Percentiles rank a stretch among this genome's conserved stretches.
phyloP scores from a whole-genome alignment of 2,888 invertebrate species.

The Alviniconcha strummeri region DNA sequence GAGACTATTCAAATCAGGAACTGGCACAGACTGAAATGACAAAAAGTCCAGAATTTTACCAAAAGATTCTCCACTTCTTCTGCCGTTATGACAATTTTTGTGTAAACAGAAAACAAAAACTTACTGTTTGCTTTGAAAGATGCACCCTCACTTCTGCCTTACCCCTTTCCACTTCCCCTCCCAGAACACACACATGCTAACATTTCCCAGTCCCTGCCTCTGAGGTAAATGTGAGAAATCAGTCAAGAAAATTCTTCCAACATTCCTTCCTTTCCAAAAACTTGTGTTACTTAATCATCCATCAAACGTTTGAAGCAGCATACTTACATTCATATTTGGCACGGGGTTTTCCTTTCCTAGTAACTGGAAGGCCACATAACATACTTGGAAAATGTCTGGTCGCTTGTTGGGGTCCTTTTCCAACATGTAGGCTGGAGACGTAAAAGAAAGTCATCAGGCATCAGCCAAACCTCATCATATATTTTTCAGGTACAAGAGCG shows the following conservation, averaged over 20 bases:
- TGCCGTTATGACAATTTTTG: too few species aligned
- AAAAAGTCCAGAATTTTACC: not conserved
- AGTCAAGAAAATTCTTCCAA: too few species aligned
- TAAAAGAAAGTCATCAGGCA: not conserved
- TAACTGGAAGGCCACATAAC: conserved; percentile 83
- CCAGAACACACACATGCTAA: too few species aligned
- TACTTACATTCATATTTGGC: conserved; percentile 82
- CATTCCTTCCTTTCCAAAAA: too few species aligned
- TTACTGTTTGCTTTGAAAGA: too few species aligned
- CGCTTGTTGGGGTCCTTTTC: conserved; percentile 87
- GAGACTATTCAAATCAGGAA: conserved; percentile 81
- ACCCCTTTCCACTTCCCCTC: too few species aligned
- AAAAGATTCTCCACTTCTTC: too few species aligned
- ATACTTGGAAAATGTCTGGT: conserved; percentile 91
- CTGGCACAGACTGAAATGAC: conserved; percentile 79
- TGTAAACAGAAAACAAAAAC: too few species aligned
- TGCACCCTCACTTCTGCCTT: too few species aligned
- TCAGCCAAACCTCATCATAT: not conserved
- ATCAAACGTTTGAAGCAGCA: not conserved
- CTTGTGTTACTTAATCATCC: too few species aligned
- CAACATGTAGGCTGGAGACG: conserved; percentile 83
- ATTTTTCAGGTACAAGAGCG: not conserved
- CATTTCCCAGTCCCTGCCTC: too few species aligned
- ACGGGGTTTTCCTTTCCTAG: conserved; percentile 85
- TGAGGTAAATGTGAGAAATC: too few species aligned